Evolutionary conservation across 2,797 vertebrate genomes (phyloP).

Genomic region (Aphelocoma californica): DNA sequence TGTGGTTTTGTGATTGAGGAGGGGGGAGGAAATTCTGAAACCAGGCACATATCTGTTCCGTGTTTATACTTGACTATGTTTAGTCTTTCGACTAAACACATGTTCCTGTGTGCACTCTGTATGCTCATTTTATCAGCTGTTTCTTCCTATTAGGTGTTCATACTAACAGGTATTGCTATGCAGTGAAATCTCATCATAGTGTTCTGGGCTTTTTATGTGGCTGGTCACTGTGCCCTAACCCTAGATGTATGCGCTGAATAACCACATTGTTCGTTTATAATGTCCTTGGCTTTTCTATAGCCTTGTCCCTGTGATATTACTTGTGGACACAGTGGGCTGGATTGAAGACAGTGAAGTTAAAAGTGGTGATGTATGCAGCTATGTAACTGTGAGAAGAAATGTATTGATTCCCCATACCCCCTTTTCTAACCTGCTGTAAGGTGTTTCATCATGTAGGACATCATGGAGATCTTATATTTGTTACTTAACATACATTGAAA

Average conservation of each 20-base stretch:
- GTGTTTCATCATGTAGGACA: slow-evolving; percentile 61
- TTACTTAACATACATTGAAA: slow-evolving; percentile 66
- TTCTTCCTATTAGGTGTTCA: not conserved
- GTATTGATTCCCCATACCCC: slow-evolving; percentile 58
- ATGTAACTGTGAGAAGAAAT: slow-evolving; percentile 63
- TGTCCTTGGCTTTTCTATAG: slow-evolving; percentile 65
- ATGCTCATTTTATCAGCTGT: not conserved
- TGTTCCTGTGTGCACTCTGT: not conserved
- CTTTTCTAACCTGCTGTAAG: slow-evolving; percentile 59
- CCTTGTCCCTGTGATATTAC: slow-evolving; percentile 46
- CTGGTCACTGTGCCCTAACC: slow-evolving; percentile 63
- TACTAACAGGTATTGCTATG: not conserved
- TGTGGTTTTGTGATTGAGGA: not conserved
- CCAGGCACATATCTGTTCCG: not conserved
- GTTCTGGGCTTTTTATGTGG: slow-evolving; percentile 7
- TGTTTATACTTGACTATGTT: not conserved
- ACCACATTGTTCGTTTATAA: slow-evolving; percentile 56
- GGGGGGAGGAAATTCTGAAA: not conserved
- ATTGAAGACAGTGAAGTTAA: slow-evolving; percentile 59
- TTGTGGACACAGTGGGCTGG: slow-evolving; percentile 60
- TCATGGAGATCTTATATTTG: slow-evolving; percentile 67
- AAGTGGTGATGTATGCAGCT: slow-evolving; percentile 66
- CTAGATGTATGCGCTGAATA: slow-evolving; percentile 48
- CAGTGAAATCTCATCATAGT: not conserved
- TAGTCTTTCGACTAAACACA: not conserved